Base-by-base conservation (phyloP, 2,888 invertebrate genomes). In the Drosophila greeni region DNA sequence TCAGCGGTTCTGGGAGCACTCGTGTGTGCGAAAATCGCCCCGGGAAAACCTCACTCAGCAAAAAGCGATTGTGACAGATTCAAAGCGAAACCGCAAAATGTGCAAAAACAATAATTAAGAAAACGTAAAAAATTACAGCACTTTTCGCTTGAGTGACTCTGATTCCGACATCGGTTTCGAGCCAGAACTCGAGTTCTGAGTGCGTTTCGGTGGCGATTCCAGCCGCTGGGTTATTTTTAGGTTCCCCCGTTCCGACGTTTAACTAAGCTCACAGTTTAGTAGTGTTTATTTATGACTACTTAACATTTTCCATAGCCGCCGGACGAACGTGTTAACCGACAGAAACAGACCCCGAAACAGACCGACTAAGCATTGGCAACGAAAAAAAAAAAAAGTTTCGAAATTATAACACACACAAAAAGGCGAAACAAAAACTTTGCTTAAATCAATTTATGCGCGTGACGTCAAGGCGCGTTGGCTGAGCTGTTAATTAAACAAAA, bases 281-380 rank as follows among this genome's bases (percentile, higher is more conserved):
- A 64, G 71, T 83, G 78, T 77, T 81, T 83, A 77, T 81, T 79
- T 77, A 81, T 77, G 81, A 75, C 81, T 79, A 77, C 71, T 83
- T 83, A 66, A 61, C 58, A 69, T 70, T 70, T 66, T 67, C 47
- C 36, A 61, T 58, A 60, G 74, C 66, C 76, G 55, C 66, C 71
- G 52, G 64, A 58, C 65, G 75, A 81, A 72, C 69, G 81, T 82
- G 78, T 75, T 81, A 80, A 74, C 71, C 64, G 42, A 55, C 66
- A 67, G 55, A 69, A 66, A 52, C 55, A 47, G 56, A 70, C 45
- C 40, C 52, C 52, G 40, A 56, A 37, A 40, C 29, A 29, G 29
- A 47, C 45, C 45, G 18, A 31, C 31, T 18, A 18, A 23, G 51
- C 18, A 57, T 58, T 29, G 20, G 45, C 43, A 43, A 60, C 62